Evolutionary conservation across 2,113 vertebrate species (phyloP).

Genomic region (Proteles cristata): DNA sequence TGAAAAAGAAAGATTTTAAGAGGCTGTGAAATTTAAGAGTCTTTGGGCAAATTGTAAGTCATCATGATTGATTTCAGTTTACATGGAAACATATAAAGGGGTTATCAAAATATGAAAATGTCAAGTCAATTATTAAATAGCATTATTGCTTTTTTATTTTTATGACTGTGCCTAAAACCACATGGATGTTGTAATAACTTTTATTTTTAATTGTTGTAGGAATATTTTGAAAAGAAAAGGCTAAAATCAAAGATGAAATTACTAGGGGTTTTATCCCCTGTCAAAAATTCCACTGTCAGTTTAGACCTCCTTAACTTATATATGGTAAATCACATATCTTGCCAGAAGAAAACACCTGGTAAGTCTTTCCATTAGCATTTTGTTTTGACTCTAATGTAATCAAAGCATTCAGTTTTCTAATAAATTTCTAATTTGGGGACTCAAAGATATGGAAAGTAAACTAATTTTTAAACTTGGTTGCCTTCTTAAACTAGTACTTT

Average conservation of each 20-base stretch:
- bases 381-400: slow-evolving; percentile 21
- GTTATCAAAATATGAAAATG: slow-evolving; percentile 18
- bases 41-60: background rate
- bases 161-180: background rate
- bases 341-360: slow-evolving; percentile 89
- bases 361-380: slow-evolving; percentile 47
- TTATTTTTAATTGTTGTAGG: slow-evolving; percentile 86
- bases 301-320: slow-evolving; percentile 94
- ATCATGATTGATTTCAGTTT: slow-evolving; percentile 18
- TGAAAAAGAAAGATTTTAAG: slow-evolving; percentile 21
- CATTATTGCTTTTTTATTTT: slow-evolving; percentile 29
- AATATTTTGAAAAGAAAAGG: slow-evolving; percentile 95
- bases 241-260: slow-evolving; percentile 90
- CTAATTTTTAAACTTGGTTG: slow-evolving; percentile 35
- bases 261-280: slow-evolving; percentile 80
- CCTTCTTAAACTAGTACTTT: background rate
- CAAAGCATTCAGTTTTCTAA: slow-evolving; percentile 17
- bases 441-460: background rate
- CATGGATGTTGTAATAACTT: slow-evolving; percentile 17
- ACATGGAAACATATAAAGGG: background rate
- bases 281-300: slow-evolving; percentile 83
- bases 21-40: slow-evolving; percentile 14
- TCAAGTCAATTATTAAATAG: background rate
- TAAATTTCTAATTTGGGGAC: slow-evolving; percentile 18
- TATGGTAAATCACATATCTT: slow-evolving; percentile 94